Evolutionary conservation across 2,797 vertebrate genomes (phyloP).

Genomic region (Chiloscyllium punctatum): DNA sequence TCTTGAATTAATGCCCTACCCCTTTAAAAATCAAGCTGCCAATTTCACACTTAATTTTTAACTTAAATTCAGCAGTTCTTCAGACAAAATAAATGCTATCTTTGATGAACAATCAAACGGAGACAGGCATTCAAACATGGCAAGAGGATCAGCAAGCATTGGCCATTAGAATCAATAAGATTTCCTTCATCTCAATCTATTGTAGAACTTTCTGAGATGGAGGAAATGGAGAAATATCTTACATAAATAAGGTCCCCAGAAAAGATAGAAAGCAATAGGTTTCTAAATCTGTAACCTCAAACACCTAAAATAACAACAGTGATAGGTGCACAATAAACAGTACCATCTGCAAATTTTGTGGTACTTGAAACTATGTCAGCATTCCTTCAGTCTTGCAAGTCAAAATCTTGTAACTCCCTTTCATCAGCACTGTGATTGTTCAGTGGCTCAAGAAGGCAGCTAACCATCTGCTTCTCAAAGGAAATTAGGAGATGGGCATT

Average conservation of each 20-base stretch:
- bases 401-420: too few relatives aligned
- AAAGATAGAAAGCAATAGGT: background rate
- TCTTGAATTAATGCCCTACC: background rate
- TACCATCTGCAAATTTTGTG: too few relatives aligned
- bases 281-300: too few relatives aligned
- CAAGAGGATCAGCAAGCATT: background rate
- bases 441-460: too few relatives aligned
- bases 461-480: too few relatives aligned
- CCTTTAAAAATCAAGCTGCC: background rate
- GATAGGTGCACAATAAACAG: too few relatives aligned
- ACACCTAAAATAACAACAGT: too few relatives aligned
- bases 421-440: too few relatives aligned
- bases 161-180: too few relatives aligned
- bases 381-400: too few relatives aligned
- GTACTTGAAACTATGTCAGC: too few relatives aligned
- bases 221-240: background rate
- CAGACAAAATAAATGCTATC: background rate
- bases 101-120: background rate
- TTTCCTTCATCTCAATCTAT: background rate
- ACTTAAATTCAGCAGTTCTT: background rate
- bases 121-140: background rate
- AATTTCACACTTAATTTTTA: background rate
- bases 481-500: too few relatives aligned
- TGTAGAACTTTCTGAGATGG: background rate
- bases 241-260: background rate